Base-by-base conservation (phyloP, 2,888 invertebrate species). In the Morpho deidamia region DNA sequence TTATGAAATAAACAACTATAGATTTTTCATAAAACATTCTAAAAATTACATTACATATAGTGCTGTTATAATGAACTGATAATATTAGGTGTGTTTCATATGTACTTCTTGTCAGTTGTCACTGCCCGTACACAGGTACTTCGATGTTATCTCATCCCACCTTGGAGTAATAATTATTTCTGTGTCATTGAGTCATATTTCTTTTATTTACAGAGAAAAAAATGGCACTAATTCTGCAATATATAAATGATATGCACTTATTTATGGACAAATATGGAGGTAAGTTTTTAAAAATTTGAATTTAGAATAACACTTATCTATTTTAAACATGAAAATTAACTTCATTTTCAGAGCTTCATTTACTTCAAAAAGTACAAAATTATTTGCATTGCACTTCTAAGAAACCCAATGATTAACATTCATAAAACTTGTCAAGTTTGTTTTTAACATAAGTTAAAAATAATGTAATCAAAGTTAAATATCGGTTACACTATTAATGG, bases 211-310 rank as follows among this genome's bases (percentile, higher is more conserved):
- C 90, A 92, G 91, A 85, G 81, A 78, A 71, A 68, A 88, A 79
- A 80, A 95, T 95, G 96, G 95, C 95, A 90, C 92, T 95, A 90
- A 92, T 96, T 89, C 91, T 95, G 91, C 92, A 94, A 83, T 94
- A 93, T 83, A 92, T 95, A 89, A 93, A 94, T 82, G 92, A 92
- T 81, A 93, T 96, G 89, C 94, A 95, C 85, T 92, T 92, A 81
- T 93, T 94, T 81, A 92, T 96, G 92, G 94, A 95, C 83, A 94
- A 93, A 92, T 92, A 95, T 91, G 94, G 95, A 91, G 96, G 96
- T 96, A 83, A 93, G 93, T 87, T 54, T 47, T 60, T 47, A 47
- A 40, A n/a, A 11, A 41, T 47, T 47, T 48, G 33, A 41, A 34
- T 45, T 57, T 12, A 56, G 44, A 55, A 11, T 32, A 12, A 35